Evolutionary conservation across 2,113 vertebrate genomes (phyloP).

Genomic region (Prolemur simus): DNA sequence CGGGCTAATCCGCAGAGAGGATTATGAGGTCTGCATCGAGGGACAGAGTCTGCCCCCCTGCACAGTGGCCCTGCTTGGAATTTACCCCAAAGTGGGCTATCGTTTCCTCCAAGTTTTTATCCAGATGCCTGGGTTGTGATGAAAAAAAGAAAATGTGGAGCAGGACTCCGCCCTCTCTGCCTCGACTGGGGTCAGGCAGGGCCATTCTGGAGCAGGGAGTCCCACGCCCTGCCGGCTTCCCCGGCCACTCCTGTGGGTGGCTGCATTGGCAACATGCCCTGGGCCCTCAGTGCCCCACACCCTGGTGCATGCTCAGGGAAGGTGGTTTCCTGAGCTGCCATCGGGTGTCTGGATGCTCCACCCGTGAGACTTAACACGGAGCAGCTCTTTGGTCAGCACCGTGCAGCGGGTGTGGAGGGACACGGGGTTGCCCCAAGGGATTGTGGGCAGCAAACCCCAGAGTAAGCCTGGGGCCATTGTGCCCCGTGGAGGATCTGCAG

Average conservation of each 20-base stretch:
- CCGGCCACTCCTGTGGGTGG: background rate
- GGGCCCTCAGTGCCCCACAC: background rate
- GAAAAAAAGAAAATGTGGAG: background rate
- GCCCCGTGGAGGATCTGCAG: background rate
- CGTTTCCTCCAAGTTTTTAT: background rate
- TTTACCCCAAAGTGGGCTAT: background rate
- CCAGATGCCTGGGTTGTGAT: background rate
- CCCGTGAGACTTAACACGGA: background rate
- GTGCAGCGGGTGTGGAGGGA: background rate
- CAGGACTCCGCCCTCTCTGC: rapidly evolving
- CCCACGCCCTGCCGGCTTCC: rapidly evolving
- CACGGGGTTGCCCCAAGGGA: background rate
- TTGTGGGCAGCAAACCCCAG: rapidly evolving
- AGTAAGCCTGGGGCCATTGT: too few species aligned
- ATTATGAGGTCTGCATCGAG: background rate
- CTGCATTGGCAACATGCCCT: rapidly evolving
- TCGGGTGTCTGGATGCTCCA: background rate
- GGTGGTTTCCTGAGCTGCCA: background rate
- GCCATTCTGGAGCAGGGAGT: background rate
- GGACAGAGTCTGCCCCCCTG: background rate
- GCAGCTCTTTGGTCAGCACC: too few species aligned
- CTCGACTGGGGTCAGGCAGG: rapidly evolving
- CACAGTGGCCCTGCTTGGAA: rapidly evolving
- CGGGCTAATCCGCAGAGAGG: background rate
- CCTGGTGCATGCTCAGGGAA: background rate